Conservation (phyloP, 2,888 invertebrate species). For the Lysandra bellargus region DNA sequence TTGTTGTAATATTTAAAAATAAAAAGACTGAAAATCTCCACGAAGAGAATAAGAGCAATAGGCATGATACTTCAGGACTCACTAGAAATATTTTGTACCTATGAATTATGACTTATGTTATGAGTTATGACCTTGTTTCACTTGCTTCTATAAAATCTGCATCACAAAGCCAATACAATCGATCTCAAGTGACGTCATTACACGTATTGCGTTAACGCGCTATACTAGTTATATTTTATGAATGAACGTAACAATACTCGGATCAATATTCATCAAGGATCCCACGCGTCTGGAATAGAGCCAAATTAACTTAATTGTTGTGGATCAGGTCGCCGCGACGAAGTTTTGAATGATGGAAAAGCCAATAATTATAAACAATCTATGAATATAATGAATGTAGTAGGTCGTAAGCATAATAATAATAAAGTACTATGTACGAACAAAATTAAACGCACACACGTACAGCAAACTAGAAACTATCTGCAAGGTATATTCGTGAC, state of each 20-base stretch:
- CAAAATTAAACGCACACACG: background rate
- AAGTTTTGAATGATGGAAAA: background rate
- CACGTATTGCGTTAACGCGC: constrained; percentile 1
- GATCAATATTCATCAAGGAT: constrained; percentile 29
- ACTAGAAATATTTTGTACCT: background rate
- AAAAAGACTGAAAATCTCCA: too few species aligned
- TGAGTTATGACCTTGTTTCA: background rate
- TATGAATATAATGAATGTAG: background rate
- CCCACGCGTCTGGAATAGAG: constrained; percentile 21
- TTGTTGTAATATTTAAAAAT: too few species aligned
- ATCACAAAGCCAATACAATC: background rate
- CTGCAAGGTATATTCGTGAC: background rate
- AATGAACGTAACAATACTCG: constrained; percentile 29
- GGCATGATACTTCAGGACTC: too few species aligned
- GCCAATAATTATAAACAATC: background rate
- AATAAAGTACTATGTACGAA: too few species aligned
- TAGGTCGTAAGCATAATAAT: background rate
- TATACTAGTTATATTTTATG: constrained; percentile 7
- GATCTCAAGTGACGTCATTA: constrained; percentile 12
- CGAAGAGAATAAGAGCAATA: too few species aligned
- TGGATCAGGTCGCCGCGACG: background rate
- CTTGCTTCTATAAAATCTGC: background rate
- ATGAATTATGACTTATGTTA: background rate
- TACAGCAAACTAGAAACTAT: background rate
- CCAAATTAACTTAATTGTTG: constrained; percentile 28